These are phyloP conservation scores for Diarsia rubi DNA, from an alignment of 2,888 invertebrate species.

Conservation along the genomic window DNA sequence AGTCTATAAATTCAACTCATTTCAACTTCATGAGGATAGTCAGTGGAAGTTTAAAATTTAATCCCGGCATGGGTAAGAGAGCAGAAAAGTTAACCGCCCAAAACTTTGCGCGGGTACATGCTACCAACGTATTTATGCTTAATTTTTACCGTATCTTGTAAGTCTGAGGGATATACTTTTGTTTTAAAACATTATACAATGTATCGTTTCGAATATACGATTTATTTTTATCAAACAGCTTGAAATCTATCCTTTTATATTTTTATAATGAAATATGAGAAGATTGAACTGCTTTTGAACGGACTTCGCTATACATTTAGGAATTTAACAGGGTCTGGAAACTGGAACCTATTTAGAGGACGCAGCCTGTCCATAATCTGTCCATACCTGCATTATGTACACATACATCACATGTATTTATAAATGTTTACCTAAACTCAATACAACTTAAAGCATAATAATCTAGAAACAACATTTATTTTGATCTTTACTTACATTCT, in stretches of 20 bases:
- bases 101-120: slow-evolving; percentile 76
- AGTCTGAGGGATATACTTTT: slow-evolving; percentile 13
- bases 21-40: slow-evolving; percentile 85
- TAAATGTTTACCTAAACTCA: slow-evolving; percentile 38
- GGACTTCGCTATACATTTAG: too few species aligned
- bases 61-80: slow-evolving; percentile 84
- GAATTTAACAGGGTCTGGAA: too few species aligned
- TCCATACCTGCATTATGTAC: background rate
- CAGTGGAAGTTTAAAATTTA: slow-evolving; percentile 87
- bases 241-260: background rate
- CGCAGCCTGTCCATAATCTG: background rate
- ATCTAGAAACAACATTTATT: slow-evolving; percentile 42
- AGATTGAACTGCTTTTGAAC: background rate
- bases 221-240: background rate
- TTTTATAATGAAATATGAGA: background rate
- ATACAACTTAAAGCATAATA: slow-evolving; percentile 30
- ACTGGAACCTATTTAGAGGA: background rate
- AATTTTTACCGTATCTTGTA: slow-evolving; percentile 59
- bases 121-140: slow-evolving; percentile 65
- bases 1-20: slow-evolving; percentile 83
- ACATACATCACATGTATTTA: background rate
- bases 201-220: background rate
- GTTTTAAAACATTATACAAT: slow-evolving; percentile 17
- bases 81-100: slow-evolving; percentile 85
- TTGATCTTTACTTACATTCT: slow-evolving; percentile 51